These are phyloP conservation scores for Petrolisthes manimaculis DNA, from an alignment of 2,888 invertebrate genomes.

Conservation along the genomic window DNA sequence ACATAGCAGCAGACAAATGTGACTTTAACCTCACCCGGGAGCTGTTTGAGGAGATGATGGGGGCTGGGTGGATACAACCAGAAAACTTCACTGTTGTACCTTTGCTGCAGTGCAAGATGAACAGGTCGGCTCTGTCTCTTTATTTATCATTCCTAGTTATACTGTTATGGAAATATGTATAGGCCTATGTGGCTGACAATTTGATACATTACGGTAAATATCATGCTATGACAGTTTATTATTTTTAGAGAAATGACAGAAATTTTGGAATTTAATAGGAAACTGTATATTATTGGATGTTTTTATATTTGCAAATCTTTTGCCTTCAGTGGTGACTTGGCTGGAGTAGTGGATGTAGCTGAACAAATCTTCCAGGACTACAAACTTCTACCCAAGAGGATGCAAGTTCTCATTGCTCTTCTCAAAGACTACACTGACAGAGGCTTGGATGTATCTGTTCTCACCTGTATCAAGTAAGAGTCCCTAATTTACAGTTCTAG, in stretches of 20 bases:
- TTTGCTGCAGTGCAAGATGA: constrained; percentile 19
- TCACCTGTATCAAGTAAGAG: not conserved
- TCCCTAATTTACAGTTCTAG: too few relatives aligned
- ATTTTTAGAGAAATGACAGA: too few relatives aligned
- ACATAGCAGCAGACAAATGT: constrained; percentile 5
- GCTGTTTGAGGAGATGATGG: constrained; percentile 6
- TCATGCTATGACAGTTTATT: too few relatives aligned
- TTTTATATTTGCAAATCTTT: too few relatives aligned
- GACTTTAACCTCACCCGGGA: constrained; percentile 6
- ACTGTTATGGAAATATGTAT: too few relatives aligned
- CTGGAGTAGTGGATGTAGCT: constrained; percentile 7
- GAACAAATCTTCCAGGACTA: not conserved
- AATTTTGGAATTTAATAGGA: too few relatives aligned
- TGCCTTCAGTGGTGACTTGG: constrained; percentile 20
- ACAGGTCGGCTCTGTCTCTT: constrained; percentile 2
- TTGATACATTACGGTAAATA: too few relatives aligned
- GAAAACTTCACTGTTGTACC: constrained; percentile 23
- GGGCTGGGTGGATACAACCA: not conserved
- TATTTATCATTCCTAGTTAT: too few relatives aligned
- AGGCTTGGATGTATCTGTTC: not conserved
- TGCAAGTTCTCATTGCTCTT: constrained; percentile 17
- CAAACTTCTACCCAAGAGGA: constrained; percentile 24
- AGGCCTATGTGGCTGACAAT: too few relatives aligned
- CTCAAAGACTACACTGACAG: not conserved
- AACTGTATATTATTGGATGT: too few relatives aligned